Evolutionary conservation across 2,797 vertebrate genomes (phyloP).

Genomic region (Iguana delicatissima): DNA sequence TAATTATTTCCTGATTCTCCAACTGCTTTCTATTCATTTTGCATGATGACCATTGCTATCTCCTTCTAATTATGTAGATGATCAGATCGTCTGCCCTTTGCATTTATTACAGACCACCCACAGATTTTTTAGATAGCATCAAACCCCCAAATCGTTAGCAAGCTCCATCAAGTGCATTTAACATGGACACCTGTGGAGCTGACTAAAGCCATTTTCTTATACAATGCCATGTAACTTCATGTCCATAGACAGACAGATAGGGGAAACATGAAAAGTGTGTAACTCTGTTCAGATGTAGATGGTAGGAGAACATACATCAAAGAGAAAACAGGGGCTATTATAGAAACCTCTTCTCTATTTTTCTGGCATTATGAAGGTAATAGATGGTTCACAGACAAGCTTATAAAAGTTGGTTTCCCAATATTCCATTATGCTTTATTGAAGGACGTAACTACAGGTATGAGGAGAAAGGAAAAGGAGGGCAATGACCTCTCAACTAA

Average conservation of each 20-base stretch:
- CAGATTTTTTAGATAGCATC: constrained; percentile 7
- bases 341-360: neutral
- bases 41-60: neutral
- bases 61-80: neutral
- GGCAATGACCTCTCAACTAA: neutral
- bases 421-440: neutral
- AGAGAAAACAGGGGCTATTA: neutral
- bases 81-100: neutral
- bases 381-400: neutral
- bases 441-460: neutral
- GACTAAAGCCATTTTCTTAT: constrained; percentile 12
- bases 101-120: neutral
- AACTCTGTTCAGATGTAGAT: neutral
- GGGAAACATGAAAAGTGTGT: constrained; percentile 7
- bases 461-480: neutral
- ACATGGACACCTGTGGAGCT: constrained; percentile 26
- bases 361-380: neutral
- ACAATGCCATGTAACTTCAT: neutral
- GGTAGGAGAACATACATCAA: neutral
- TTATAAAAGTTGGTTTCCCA: neutral
- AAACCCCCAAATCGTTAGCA: neutral
- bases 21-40: neutral
- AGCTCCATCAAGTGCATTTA: neutral
- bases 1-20: neutral
- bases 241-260: neutral